Evolutionary conservation across 2,113 vertebrate genomes (phyloP).

Genomic region (Onychorhynchus coronatus): DNA sequence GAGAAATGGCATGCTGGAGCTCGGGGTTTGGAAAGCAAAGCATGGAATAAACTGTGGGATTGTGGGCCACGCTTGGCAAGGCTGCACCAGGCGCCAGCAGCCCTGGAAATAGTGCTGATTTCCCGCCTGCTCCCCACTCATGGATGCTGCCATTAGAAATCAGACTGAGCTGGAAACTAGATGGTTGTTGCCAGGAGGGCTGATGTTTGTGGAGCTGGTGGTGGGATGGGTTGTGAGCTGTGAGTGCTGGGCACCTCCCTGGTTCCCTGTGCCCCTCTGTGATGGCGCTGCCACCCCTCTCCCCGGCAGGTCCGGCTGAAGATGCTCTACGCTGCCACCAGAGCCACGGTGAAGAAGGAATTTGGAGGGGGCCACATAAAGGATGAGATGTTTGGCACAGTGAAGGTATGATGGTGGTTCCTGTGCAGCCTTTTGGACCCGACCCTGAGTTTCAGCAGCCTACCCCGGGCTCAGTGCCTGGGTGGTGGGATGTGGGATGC

Average conservation of each 20-base stretch:
- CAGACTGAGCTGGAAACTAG: not conserved
- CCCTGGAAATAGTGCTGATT: not conserved
- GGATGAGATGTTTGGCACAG: slow-evolving; percentile 93
- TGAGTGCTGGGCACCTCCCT: no score
- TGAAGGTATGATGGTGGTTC: slow-evolving; percentile 75
- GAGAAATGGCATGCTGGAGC: not conserved
- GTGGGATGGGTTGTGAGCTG: not conserved
- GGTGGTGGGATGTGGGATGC: not conserved
- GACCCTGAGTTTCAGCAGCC: not conserved
- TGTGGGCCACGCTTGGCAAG: not conserved
- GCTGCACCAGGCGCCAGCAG: rapidly evolving
- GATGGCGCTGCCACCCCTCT: not conserved
- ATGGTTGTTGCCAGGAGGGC: not conserved
- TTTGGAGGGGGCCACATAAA: slow-evolving; percentile 96
- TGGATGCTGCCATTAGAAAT: not conserved
- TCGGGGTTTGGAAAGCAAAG: not conserved
- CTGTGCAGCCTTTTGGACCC: not conserved
- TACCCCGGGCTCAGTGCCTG: rapidly evolving
- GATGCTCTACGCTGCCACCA: slow-evolving; percentile 97
- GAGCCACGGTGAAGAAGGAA: slow-evolving; percentile 97
- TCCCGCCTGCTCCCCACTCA: not conserved
- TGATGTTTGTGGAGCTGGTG: not conserved
- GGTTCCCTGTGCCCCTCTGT: not conserved
- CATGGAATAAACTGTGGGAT: not conserved
- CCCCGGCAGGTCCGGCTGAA: slow-evolving; percentile 89